Base-by-base conservation (phyloP, 2,797 vertebrate genomes). In the Sebastes melanostomus region DNA sequence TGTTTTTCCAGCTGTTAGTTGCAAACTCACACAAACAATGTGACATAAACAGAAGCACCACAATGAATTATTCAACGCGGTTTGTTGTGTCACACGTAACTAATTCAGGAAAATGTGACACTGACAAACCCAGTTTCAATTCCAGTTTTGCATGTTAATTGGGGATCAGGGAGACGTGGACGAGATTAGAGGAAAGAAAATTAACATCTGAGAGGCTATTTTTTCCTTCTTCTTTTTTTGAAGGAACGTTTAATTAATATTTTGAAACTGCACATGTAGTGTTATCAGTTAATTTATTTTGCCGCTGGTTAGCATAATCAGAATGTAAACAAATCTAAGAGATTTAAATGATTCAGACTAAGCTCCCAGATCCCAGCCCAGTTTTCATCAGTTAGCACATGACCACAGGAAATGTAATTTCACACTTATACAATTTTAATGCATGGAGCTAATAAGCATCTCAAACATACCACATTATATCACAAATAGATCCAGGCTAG, bases 241-340 rank as follows among this genome's bases (percentile, higher is more conserved):
- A 63, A 30, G 56, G 12, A 65, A 72, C n/a, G 32, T 74, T 14
- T 80, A 50, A 82, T 84, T 87, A 80, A 63, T 38, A 72, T 54
- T 72, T 85, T 72, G 16, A 82, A 88, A 61, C 42, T 22, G 55
- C 36, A 71, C 55, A 16, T 54, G 14, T 22, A 6, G 65, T 71
- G 58, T 83, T 77, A 78, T 83, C 77, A 62, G 32, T 81, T 84
- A 8, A 84, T 89, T 84, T 59, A 65, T 84, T 81, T 78, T 75
- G 32, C 8, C 13, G 79, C 72, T 62, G 59, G 63, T 29, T 13
- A 22, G 77, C 55, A 66, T 75, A 70, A 70, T 66, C 20, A 52
- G 22, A 75, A 66, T 36, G 22, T 68, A 79, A 88, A 86, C 50
- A 81, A 59, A 77, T 61, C 30, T 50, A 20, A 70, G 54, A 52